phyloP scores from a whole-genome alignment of 2,888 invertebrate genomes.

The Acheta domesticus region DNA sequence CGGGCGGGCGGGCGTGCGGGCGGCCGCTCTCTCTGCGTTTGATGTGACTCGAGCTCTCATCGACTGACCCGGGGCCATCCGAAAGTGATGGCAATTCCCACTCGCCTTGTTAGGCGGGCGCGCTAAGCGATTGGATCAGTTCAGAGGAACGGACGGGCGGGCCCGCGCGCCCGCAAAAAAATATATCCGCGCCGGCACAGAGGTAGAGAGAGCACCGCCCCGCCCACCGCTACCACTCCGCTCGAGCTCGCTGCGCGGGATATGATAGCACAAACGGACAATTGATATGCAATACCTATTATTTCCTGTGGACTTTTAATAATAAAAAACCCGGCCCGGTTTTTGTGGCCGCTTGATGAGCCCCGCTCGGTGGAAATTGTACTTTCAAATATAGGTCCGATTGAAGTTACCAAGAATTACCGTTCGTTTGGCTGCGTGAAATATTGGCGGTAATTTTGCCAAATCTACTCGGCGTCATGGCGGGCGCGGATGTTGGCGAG shows the following conservation, averaged over 20 bases:
- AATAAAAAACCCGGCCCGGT: not conserved
- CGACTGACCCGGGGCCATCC: not conserved
- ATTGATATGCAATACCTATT: constrained; percentile 18
- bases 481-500: not conserved
- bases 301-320: constrained; percentile 10
- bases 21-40: not conserved
- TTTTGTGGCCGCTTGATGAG: not conserved
- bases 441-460: constrained; percentile 18
- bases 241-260: not conserved
- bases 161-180: too few relatives aligned
- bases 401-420: constrained; percentile 5
- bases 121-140: constrained; percentile 18
- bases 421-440: constrained; percentile 6
- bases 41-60: constrained; percentile 2
- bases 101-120: not conserved
- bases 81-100: constrained; percentile 18
- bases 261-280: constrained; percentile 18
- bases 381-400: constrained; percentile 18
- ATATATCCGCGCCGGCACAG: too few relatives aligned
- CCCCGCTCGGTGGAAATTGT: not conserved
- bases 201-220: not conserved
- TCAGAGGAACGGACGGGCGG: not conserved
- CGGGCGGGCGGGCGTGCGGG: too few relatives aligned
- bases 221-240: not conserved
- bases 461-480: not conserved